Evolutionary conservation across 2,888 invertebrate genomes (phyloP), one percentile per base, ranked within the genome.

Genomic region (Tholera decimalis): DNA sequence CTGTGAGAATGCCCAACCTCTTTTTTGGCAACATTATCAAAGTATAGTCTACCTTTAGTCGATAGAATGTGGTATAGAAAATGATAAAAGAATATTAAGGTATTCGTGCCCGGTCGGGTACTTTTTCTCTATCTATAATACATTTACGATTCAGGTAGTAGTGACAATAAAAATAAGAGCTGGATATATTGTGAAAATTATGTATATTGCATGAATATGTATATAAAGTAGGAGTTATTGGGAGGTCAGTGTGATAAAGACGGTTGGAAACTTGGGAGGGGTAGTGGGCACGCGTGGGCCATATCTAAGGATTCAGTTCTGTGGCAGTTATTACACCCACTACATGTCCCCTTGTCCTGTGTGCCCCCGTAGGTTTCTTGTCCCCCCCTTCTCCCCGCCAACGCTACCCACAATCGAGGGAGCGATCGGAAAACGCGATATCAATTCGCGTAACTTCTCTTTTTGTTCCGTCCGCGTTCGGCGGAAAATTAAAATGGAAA

Each of bases 361-460:
- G 28, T 43, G 24, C 35, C 47, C 47, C 68, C 54, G 24, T 37
- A 22, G 41, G 39, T 33, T 39, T 9, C 49, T 37, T 47, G 4
- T 43, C 49, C 62, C 54, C 58, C 43, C 28, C 26, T 22, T 53
- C 43, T 59, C 59, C 65, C n/a, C n/a, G n/a, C n/a, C n/a, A n/a
- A n/a, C n/a, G 74, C 76, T 79, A 68, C 70, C 70, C 77, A 73
- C 83, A 82, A 85, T 85, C 82, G 83, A 84, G 85, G 85, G 84
- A 85, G 80, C 83, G 85, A 91, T 90, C 86, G 88, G 84, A 82
- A 90, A 91, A 87, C 81, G 84, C 87, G 89, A 92, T 91, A 92
- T 89, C 88, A 87, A 89, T 90, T 87, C 87, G 80, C 79, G 84
- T 84, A 90, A 88, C 78, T 89, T 88, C 82, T 88, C 82, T 86